These are phyloP conservation scores for Hybos culiciformis DNA, from an alignment of 2,888 invertebrate species.

Conservation along the genomic window DNA sequence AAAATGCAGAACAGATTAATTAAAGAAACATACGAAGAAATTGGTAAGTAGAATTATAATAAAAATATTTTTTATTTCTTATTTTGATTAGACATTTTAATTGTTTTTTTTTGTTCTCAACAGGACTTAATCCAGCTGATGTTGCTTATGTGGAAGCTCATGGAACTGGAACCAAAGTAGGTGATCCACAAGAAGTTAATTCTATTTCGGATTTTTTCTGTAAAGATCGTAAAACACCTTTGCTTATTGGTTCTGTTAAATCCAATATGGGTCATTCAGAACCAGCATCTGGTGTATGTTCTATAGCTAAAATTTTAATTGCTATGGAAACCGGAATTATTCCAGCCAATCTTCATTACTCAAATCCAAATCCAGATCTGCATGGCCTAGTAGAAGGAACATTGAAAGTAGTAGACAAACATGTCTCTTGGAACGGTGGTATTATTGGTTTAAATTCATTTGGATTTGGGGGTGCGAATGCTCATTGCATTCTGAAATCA, in stretches of 20 bases:
- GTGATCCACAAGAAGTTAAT: slow-evolving; percentile 97
- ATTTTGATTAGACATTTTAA: no score
- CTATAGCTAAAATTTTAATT: slow-evolving; percentile 79
- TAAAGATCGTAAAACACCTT: slow-evolving; percentile 59
- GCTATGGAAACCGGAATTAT: slow-evolving; percentile 85
- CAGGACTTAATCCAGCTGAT: slow-evolving; percentile 67
- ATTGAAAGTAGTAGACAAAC: slow-evolving; percentile 76
- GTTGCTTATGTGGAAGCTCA: slow-evolving; percentile 93
- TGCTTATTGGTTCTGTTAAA: slow-evolving; percentile 91
- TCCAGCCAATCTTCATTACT: slow-evolving; percentile 84
- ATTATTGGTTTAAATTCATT: slow-evolving; percentile 89
- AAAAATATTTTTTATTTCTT: no score
- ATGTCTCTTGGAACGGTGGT: slow-evolving; percentile 80
- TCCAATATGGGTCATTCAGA: slow-evolving; percentile 99
- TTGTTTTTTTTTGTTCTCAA: no score
- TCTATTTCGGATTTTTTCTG: slow-evolving; percentile 88
- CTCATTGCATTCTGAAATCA: slow-evolving; percentile 75
- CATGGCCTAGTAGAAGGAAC: slow-evolving; percentile 81
- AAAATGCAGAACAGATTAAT: slow-evolving; percentile 68
- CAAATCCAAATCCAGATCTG: slow-evolving; percentile 76
- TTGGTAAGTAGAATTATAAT: no score
- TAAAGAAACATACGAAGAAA: slow-evolving; percentile 74
- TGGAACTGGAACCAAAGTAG: slow-evolving; percentile 95
- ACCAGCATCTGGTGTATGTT: slow-evolving; percentile 81
- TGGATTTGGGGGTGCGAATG: slow-evolving; percentile 96